A percentile compares a stretch with the other conserved stretches of the same genome.
Evolutionary conservation across 1,140 invertebrate species (phyloP).

Genomic region (Bombus confusus): DNA sequence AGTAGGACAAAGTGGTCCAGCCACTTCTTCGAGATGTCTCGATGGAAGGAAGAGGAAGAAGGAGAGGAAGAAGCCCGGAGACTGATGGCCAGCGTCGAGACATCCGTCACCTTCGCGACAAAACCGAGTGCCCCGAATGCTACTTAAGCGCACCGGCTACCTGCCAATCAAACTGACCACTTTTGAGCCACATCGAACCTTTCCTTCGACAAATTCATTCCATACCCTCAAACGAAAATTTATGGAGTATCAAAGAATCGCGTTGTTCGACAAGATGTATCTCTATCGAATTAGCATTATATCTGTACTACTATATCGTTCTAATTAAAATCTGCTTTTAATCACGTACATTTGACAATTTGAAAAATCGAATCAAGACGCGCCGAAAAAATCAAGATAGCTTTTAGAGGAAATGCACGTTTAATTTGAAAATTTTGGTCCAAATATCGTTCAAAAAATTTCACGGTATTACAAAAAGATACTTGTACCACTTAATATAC

Average conservation of each 20-base stretch:
- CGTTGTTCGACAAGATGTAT: background rate
- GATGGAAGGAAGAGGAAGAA: slow-evolving; percentile 11
- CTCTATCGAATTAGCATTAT: too few species aligned
- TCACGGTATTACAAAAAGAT: background rate
- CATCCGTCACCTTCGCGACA: slow-evolving; percentile 79
- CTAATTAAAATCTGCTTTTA: too few species aligned
- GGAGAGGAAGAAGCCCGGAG: slow-evolving; percentile 61
- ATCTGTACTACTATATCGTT: too few species aligned
- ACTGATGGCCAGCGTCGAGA: slow-evolving; percentile 76
- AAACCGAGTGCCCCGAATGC: slow-evolving; percentile 74
- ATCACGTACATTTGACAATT: too few species aligned
- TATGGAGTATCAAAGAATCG: background rate
- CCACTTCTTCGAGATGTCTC: slow-evolving; percentile 77
- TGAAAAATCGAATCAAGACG: too few species aligned
- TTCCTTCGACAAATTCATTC: slow-evolving; percentile 17
- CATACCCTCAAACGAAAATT: background rate
- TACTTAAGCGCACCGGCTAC: slow-evolving; percentile 49
- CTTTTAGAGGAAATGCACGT: too few species aligned
- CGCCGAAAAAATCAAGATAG: too few species aligned
- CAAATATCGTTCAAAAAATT: background rate
- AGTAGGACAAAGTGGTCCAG: slow-evolving; percentile 80
- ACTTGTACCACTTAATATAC: too few species aligned
- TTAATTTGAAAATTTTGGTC: too few species aligned
- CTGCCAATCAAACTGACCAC: slow-evolving; percentile 53
- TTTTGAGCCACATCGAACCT: background rate